Percentiles rank a stretch among this genome's conserved stretches.
These are phyloP conservation scores for Zosterops pallidus DNA, from an alignment of 2,113 vertebrate species.

Conservation along the genomic window DNA sequence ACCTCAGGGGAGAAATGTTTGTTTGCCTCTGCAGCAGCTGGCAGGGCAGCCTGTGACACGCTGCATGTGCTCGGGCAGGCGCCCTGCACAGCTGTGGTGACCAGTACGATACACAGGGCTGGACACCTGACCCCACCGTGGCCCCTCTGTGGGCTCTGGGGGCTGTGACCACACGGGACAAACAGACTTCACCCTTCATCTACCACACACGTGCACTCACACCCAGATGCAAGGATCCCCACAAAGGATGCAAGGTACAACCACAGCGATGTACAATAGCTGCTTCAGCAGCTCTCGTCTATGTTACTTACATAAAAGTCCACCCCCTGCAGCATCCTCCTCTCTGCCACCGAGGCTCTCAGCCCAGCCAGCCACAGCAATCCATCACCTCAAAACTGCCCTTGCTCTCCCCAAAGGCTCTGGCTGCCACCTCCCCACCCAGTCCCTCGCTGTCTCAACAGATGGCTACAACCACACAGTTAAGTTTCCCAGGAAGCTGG, in stretches of 20 bases:
- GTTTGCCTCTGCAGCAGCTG: background rate
- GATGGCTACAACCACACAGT: background rate
- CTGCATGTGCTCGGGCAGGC: rapidly evolving
- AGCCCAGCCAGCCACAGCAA: background rate
- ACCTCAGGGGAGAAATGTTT: background rate
- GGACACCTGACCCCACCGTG: background rate
- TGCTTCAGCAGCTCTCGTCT: background rate
- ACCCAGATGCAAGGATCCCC: background rate
- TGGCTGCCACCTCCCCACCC: background rate
- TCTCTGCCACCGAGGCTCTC: background rate
- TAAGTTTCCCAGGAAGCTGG: background rate
- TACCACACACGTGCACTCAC: rapidly evolving
- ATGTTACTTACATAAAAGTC: background rate
- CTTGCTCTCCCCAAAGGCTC: background rate
- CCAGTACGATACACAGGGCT: rapidly evolving
- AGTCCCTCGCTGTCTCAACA: background rate
- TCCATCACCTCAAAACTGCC: background rate
- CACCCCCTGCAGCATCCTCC: background rate
- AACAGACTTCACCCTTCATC: background rate
- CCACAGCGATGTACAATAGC: background rate
- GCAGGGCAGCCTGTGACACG: background rate
- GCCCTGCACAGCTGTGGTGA: background rate
- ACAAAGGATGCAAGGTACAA: background rate
- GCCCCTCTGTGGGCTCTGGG: background rate
- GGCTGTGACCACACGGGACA: rapidly evolving